These are phyloP conservation scores for Melanotaenia parkinsoni DNA, from an alignment of 2,797 vertebrate genomes.

Conservation along the genomic window DNA sequence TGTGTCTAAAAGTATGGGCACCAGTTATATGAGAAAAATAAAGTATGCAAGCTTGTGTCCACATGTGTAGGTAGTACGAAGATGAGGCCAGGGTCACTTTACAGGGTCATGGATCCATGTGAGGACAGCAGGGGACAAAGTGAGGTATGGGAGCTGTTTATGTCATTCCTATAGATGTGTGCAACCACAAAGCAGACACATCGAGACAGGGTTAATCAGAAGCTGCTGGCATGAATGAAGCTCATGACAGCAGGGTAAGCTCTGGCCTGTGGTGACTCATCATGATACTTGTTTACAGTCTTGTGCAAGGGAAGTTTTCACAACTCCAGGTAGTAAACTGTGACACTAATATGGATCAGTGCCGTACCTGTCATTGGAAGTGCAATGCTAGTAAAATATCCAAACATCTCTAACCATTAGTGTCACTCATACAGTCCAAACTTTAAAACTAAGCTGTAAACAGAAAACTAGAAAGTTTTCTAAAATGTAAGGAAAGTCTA, in stretches of 20 bases:
- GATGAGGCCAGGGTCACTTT: conserved; percentile 47
- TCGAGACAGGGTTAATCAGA: conserved; percentile 20
- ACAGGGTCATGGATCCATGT: conserved; percentile 41
- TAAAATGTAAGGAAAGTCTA: not conserved
- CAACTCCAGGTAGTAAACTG: conserved; percentile 51
- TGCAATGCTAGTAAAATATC: conserved; percentile 29
- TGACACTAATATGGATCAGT: conserved; percentile 44
- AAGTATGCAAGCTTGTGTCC: conserved; percentile 11
- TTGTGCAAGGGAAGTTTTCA: conserved; percentile 65
- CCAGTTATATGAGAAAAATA: conserved; percentile 8
- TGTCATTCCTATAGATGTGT: conserved; percentile 29
- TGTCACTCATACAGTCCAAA: conserved; percentile 2
- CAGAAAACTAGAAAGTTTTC: not conserved
- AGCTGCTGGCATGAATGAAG: conserved; percentile 26
- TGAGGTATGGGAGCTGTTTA: conserved; percentile 18
- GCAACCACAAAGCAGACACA: conserved; percentile 28
- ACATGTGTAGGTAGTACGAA: conserved; percentile 38
- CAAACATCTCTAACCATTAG: conserved; percentile 22
- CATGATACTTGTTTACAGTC: conserved; percentile 55
- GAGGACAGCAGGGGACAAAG: conserved; percentile 25
- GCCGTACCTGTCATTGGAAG: conserved; percentile 46
- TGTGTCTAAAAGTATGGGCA: conserved; percentile 14
- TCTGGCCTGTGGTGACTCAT: conserved; percentile 60
- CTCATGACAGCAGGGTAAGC: conserved; percentile 44
- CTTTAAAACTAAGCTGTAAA: not conserved